A percentile compares a stretch with the other conserved stretches of the same genome.
Evolutionary conservation across 2,888 invertebrate genomes (phyloP).

Genomic region (Campoplex capitator): DNA sequence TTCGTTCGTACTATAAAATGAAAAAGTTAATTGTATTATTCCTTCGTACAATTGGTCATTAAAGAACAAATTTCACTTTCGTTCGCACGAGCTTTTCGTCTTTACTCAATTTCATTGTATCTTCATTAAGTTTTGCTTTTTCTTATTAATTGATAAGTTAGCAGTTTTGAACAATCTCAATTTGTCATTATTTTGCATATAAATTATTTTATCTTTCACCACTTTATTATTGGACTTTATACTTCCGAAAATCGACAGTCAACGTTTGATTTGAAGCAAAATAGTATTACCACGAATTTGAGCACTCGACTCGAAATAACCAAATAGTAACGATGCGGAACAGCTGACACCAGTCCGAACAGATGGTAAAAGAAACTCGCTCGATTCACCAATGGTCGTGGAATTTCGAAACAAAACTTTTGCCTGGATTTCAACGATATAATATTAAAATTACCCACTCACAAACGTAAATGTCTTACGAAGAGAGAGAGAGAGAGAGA

Average conservation of each 20-base stretch:
- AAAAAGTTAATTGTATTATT: background rate
- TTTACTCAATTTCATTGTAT: background rate
- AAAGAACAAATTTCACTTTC: background rate
- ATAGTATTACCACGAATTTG: constrained; percentile 18
- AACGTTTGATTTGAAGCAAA: background rate
- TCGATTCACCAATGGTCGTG: background rate
- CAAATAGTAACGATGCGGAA: constrained; percentile 35
- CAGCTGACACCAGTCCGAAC: constrained; percentile 34
- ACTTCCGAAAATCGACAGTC: background rate
- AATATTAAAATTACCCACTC: constrained; percentile 55
- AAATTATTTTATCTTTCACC: background rate
- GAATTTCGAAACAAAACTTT: constrained; percentile 40
- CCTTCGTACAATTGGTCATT: background rate
- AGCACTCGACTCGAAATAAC: constrained; percentile 12
- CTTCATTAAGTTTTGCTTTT: background rate
- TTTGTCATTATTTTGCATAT: too few species aligned
- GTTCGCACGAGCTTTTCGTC: background rate
- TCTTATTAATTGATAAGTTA: background rate
- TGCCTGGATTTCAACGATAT: constrained; percentile 33
- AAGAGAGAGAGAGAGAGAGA: background rate
- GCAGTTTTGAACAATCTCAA: too few species aligned
- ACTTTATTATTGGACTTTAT: background rate
- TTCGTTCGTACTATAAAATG: background rate
- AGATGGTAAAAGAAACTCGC: background rate
- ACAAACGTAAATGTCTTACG: constrained; percentile 20